Base-by-base conservation (phyloP, 1,140 invertebrate genomes). In the Mesaphorura yosii region DNA sequence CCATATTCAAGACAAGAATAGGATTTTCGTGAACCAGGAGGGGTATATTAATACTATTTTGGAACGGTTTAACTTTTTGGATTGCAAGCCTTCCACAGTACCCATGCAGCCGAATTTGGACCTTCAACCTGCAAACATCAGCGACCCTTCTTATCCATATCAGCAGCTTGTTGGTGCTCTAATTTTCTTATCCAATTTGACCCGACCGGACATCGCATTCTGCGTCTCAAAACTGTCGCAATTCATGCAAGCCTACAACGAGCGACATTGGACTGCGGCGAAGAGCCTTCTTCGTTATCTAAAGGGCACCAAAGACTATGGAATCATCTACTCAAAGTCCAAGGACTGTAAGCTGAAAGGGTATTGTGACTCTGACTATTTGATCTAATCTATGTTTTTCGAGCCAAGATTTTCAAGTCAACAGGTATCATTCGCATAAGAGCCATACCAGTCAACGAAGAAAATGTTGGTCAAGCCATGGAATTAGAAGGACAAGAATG, bases 311-410 rank as follows among this genome's bases (percentile, higher is more conserved):
- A 64, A 48, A 51, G 51, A 59, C 66, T 64, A n/a, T 61, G 56
- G 45, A 22, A 17, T 62, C 5, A 2, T 26, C 10, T 55, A 53
- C 40, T 34, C 39, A 4, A 7, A 2, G 7, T 4, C 7, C 7
- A 3, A 6, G 3, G 19, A 26, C 7, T 14, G 41, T 3, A n/a
- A 42, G 28, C 25, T 72, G n/a, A 47, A 58, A 34, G 67, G 66
- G 22, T 72, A 60, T 64, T 64, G 66, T 14, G 70, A 72, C 60
- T 60, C 69, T 3, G 67, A 73, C 59, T 72, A 69, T 67, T n/a
- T n/a, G n/a, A n/a, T n/a, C n/a, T n/a, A n/a, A n/a, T n/a, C n/a
- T n/a, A n/a, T n/a, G n/a, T n/a, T n/a, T n/a, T n/a, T n/a, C n/a
- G n/a, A n/a, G n/a, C n/a, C n/a, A n/a, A n/a, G n/a, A n/a, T n/a